phyloP scores from a whole-genome alignment of 2,888 invertebrate genomes.

The Tortrix viridana region DNA sequence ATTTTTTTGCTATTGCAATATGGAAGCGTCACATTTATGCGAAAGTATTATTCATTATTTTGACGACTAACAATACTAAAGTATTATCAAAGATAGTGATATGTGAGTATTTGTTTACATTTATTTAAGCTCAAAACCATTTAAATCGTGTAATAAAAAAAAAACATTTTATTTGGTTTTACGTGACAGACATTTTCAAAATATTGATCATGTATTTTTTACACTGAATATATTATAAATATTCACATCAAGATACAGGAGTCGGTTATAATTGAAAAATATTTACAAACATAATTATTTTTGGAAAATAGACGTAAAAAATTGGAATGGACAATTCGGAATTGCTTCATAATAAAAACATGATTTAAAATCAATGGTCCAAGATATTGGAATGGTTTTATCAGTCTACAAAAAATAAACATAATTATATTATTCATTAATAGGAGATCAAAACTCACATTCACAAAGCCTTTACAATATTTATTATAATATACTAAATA shows the following conservation, averaged over 20 bases:
- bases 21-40: background rate
- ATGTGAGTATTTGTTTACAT: slow-evolving; percentile 56
- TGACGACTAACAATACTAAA: slow-evolving; percentile 25
- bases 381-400: slow-evolving; percentile 54
- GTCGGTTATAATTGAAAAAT: background rate
- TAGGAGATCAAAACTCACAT: slow-evolving; percentile 68
- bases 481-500: slow-evolving; percentile 34
- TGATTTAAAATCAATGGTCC: slow-evolving; percentile 13
- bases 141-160: background rate
- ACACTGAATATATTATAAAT: no score
- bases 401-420: slow-evolving; percentile 41
- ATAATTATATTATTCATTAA: slow-evolving; percentile 25
- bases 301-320: background rate
- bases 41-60: slow-evolving; percentile 31
- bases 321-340: slow-evolving; percentile 40
- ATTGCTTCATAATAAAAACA: slow-evolving; percentile 12
- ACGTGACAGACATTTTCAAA: no score
- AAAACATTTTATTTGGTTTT: no score
- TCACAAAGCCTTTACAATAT: slow-evolving; percentile 52
- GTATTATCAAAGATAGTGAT: slow-evolving; percentile 51
- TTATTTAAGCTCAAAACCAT: slow-evolving; percentile 15
- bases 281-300: background rate
- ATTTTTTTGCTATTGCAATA: background rate
- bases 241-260: no score
- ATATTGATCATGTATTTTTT: no score